phyloP scores from a whole-genome alignment of 2,113 vertebrate genomes.

The Cinclus mexicanus region DNA sequence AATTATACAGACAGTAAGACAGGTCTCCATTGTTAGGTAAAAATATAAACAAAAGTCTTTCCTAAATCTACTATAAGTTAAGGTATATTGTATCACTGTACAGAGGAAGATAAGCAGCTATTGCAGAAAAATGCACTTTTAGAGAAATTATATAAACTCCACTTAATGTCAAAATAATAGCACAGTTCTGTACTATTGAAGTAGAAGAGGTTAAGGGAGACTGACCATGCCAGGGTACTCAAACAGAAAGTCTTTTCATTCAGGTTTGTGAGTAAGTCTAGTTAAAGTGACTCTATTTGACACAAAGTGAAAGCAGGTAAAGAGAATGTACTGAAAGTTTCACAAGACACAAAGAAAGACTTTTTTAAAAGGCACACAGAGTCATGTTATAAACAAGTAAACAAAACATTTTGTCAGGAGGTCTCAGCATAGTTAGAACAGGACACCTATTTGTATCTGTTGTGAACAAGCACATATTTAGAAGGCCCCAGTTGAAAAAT shows the following conservation, averaged over 20 bases:
- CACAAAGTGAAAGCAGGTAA: background rate
- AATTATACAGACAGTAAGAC: background rate
- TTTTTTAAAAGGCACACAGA: background rate
- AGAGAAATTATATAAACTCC: background rate
- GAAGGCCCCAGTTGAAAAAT: background rate
- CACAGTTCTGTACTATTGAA: background rate
- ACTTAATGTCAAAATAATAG: background rate
- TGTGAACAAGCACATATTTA: background rate
- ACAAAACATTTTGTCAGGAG: background rate
- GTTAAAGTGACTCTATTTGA: constrained; percentile 1
- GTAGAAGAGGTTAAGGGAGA: background rate
- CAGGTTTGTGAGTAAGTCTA: background rate
- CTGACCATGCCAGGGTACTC: background rate
- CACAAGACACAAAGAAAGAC: background rate
- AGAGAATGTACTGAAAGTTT: background rate
- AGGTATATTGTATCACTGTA: background rate
- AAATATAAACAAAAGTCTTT: background rate
- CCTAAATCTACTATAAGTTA: background rate
- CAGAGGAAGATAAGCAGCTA: background rate
- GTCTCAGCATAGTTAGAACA: background rate
- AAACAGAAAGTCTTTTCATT: constrained; percentile 7
- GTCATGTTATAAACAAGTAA: background rate
- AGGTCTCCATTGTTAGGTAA: background rate
- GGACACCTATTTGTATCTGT: background rate
- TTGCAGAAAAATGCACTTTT: background rate